A percentile compares a stretch with the other conserved stretches of the same genome.
These are phyloP conservation scores for Melanchra persicariae DNA, from an alignment of 2,888 invertebrate genomes.

Conservation along the genomic window DNA sequence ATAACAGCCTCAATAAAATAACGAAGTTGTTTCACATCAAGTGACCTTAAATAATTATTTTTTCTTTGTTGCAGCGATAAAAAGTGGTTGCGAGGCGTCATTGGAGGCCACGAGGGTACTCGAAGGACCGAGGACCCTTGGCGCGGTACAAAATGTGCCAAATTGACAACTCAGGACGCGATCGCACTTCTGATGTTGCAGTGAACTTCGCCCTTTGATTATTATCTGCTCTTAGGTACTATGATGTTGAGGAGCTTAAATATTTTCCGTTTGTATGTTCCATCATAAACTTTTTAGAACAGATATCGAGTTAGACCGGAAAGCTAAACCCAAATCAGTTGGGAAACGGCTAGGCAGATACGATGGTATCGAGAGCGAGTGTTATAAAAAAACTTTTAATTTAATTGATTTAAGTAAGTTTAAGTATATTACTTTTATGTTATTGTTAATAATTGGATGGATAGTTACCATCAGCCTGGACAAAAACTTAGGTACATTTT, in stretches of 20 bases:
- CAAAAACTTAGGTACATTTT: too few species aligned
- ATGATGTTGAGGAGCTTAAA: constrained; percentile 14
- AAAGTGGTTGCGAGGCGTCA: constrained; percentile 80
- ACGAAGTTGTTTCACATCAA: constrained; percentile 72
- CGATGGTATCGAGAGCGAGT: too few species aligned
- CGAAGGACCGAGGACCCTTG: constrained; percentile 73
- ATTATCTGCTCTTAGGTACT: constrained; percentile 34
- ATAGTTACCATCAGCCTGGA: too few species aligned
- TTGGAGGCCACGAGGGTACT: constrained; percentile 74
- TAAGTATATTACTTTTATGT: too few species aligned
- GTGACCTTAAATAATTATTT: constrained; percentile 77
- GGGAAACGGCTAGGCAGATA: not conserved
- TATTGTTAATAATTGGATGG: too few species aligned
- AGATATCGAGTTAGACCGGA: not conserved
- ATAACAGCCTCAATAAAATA: constrained; percentile 63
- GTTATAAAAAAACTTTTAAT: too few species aligned
- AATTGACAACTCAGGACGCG: constrained; percentile 83
- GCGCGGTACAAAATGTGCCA: constrained; percentile 84
- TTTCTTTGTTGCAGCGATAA: constrained; percentile 80
- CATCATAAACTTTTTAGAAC: too few species aligned
- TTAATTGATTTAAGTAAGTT: too few species aligned
- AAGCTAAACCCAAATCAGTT: not conserved
- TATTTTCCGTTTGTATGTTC: not conserved
- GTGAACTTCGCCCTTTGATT: constrained; percentile 64
- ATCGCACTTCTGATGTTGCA: constrained; percentile 80